Conservation (phyloP, 2,797 vertebrate species). For the Cuniculus paca region DNA sequence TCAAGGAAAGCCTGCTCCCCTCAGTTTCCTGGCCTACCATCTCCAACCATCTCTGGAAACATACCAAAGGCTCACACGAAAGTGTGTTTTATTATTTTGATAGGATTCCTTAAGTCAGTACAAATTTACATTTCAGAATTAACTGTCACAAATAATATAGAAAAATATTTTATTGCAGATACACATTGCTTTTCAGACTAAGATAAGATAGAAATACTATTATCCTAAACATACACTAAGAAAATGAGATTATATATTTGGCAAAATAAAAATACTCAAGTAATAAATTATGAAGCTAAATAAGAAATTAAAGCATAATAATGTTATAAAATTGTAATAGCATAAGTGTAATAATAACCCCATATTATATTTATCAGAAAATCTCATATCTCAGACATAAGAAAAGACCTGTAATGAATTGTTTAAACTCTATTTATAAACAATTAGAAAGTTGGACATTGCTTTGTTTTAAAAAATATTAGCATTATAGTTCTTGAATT, state of each 20-base stretch:
- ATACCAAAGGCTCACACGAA: not conserved
- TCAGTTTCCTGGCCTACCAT: not conserved
- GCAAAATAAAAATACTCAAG: constrained; percentile 27
- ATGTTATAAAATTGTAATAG: not conserved
- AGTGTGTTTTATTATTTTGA: not conserved
- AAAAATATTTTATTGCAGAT: not conserved
- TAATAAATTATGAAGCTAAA: not conserved
- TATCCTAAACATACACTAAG: not conserved
- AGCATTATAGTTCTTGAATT: not conserved
- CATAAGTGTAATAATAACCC: not conserved
- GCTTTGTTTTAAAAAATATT: constrained; percentile 1
- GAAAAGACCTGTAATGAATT: not conserved
- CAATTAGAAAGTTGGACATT: not conserved
- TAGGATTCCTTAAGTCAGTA: not conserved
- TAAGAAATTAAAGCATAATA: not conserved
- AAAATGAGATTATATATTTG: not conserved
- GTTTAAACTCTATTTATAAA: constrained; percentile 32
- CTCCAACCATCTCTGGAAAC: not conserved
- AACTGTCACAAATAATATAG: not conserved
- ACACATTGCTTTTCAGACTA: not conserved
- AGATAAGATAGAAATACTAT: not conserved
- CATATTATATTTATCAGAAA: not conserved
- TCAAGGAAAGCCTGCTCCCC: not conserved
- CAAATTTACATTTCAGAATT: not conserved
- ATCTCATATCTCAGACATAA: not conserved